Conservation (phyloP, 2,888 invertebrate genomes). For the Theretra japonica region DNA sequence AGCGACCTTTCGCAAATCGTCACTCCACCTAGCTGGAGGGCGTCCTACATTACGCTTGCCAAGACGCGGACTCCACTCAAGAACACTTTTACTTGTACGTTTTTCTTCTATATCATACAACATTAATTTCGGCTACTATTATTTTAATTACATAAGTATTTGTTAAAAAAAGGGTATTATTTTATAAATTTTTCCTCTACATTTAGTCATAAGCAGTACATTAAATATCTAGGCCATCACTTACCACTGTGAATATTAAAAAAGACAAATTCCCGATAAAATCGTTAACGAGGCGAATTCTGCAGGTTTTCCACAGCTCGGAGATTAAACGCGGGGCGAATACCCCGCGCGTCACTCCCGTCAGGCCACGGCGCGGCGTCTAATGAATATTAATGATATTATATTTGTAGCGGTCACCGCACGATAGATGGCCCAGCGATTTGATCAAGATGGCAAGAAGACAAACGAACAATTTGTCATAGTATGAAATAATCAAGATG, state of each 20-base stretch:
- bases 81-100: too few relatives aligned
- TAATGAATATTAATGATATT: slow-evolving; percentile 51
- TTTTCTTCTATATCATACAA: too few relatives aligned
- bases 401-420: slow-evolving; percentile 39
- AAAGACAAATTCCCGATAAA: slow-evolving; percentile 21
- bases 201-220: too few relatives aligned
- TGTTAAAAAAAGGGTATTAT: too few relatives aligned
- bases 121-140: too few relatives aligned
- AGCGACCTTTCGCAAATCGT: too few relatives aligned
- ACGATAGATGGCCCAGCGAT: slow-evolving; percentile 1
- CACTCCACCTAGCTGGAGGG: too few relatives aligned
- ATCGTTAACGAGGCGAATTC: slow-evolving; percentile 26
- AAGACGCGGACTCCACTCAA: too few relatives aligned
- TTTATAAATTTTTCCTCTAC: too few relatives aligned
- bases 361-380: slow-evolving; percentile 37
- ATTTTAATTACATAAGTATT: too few relatives aligned
- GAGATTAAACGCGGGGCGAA: slow-evolving; percentile 40
- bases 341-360: slow-evolving; percentile 42
- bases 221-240: neutral
- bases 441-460: neutral
- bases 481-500: too few relatives aligned
- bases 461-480: neutral
- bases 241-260: neutral
- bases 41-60: too few relatives aligned
- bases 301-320: slow-evolving; percentile 29